A percentile compares a stretch with the other conserved stretches of the same genome.
Evolutionary conservation across 1,140 invertebrate genomes (phyloP).

Genomic region (Leucophenga varia): DNA sequence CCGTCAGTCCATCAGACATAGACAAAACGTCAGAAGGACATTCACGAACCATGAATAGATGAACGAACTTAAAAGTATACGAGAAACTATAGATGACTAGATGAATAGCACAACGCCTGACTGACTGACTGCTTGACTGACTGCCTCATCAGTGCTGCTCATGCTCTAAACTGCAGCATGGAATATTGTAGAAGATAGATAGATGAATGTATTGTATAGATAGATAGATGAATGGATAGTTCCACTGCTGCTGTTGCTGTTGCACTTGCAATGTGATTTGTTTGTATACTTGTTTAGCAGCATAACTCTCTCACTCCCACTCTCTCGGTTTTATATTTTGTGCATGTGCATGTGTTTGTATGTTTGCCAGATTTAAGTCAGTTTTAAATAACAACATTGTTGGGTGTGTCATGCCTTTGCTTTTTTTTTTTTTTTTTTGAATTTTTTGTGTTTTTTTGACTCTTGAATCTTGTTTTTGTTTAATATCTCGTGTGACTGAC

Average conservation of each 20-base stretch:
- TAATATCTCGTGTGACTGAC: slow-evolving; percentile 44
- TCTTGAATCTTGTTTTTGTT: too few relatives aligned
- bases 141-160: too few relatives aligned
- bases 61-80: slow-evolving; percentile 39
- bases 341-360: slow-evolving; percentile 12
- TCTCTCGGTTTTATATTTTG: slow-evolving; percentile 18
- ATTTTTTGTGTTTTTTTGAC: too few relatives aligned
- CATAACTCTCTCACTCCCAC: too few relatives aligned
- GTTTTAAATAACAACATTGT: slow-evolving; percentile 21
- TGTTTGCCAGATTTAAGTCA: slow-evolving; percentile 21
- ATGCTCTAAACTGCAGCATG: too few relatives aligned
- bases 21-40: slow-evolving; percentile 4
- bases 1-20: background rate
- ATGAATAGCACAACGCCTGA: too few relatives aligned
- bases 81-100: too few relatives aligned
- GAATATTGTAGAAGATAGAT: slow-evolving; percentile 51
- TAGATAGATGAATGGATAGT: background rate
- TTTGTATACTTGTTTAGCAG: too few relatives aligned
- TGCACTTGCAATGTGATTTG: too few relatives aligned
- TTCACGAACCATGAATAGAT: slow-evolving; percentile 22
- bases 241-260: background rate
- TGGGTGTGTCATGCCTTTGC: slow-evolving; percentile 6
- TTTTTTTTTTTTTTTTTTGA: too few relatives aligned
- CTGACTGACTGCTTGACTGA: slow-evolving; percentile 50
- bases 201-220: slow-evolving; percentile 35